Conservation (phyloP, 92 coral and sea anemone species). For the Epizoanthus stellaris region DNA sequence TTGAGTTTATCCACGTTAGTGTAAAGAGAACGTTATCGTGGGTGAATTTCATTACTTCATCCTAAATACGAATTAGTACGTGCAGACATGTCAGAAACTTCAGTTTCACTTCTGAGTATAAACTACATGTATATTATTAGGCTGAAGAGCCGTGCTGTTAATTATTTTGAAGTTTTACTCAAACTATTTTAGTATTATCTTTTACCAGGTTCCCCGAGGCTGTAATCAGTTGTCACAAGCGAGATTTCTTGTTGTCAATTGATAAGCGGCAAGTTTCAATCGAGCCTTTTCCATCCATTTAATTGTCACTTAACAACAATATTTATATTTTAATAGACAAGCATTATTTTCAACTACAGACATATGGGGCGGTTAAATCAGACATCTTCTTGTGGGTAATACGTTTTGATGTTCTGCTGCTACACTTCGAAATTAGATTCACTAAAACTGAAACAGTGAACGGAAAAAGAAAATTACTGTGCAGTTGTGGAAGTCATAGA, state of each 20-base stretch:
- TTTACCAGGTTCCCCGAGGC: not conserved
- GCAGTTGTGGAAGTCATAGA: no score
- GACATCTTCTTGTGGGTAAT: not conserved
- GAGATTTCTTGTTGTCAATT: slow-evolving; percentile 9
- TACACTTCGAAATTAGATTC: not conserved
- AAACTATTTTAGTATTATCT: not conserved
- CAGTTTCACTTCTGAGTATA: not conserved
- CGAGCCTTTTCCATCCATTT: slow-evolving; percentile 15
- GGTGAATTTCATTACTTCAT: no score
- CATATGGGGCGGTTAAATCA: slow-evolving; percentile 6
- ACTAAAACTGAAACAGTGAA: no score
- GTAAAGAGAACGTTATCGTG: not conserved
- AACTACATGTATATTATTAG: not conserved
- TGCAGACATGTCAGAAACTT: not conserved
- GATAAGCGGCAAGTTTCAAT: slow-evolving; percentile 8
- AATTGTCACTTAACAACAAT: slow-evolving; percentile 26
- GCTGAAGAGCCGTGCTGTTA: not conserved
- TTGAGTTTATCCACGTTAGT: slow-evolving; percentile 22
- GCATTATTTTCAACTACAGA: not conserved
- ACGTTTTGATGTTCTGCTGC: not conserved
- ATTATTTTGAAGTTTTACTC: not conserved
- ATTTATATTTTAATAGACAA: slow-evolving; percentile 27
- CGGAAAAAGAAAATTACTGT: no score
- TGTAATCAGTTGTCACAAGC: slow-evolving; percentile 10
- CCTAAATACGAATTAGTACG: no score